Evolutionary conservation across 1,140 invertebrate species (phyloP), one percentile per base, ranked within the genome.

Genomic region (Drosophila nikananu): DNA sequence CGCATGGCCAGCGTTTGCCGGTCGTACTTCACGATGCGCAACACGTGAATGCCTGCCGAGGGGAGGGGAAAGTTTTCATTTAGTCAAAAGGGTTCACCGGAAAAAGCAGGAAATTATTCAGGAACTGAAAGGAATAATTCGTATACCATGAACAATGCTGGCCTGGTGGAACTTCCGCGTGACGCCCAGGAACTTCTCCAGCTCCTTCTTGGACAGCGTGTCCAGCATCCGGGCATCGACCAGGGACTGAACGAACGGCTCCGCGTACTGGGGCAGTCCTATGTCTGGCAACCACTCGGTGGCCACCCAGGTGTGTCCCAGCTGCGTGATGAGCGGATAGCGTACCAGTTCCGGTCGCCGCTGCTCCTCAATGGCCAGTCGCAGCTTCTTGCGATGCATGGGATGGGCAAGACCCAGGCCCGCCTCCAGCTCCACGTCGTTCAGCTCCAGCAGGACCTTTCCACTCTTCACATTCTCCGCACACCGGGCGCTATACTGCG

Each of bases 381-480:
- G 94, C 37, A 99, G 93, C 91, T 99, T 99, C 93, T 98, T 97
- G 71, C 97, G 95, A 92, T 99, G 98, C 94, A 99, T 96, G 8
- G 97, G 96, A 94, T 98, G 97, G 19, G 95, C 95, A 57, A 99
- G 96, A 8, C 97, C 97, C 23, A 99, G 94, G 1, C 97, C 97
- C 5, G 96, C 96, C 93, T 98, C 97, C 77, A 98, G 92, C 92
- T 99, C 98, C 15, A 96, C 95, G 92, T 99, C 97, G 87, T 96
- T 97, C 76, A 98, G 93, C 94, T 98, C 97, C 55, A 98, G 94
- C 77, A 99, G 94, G 76, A 99, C 97, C 95, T 98, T 98, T 80
- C 98, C 98, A 93, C 97, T 98, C 92, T 98, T 98, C 51, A 99
- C 96, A 93, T 99, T 98, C 91, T 98, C 97, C 21, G 97, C 96